Evolutionary conservation across 2,113 vertebrate genomes (phyloP).

Genomic region (Phyllostomus discolor): DNA sequence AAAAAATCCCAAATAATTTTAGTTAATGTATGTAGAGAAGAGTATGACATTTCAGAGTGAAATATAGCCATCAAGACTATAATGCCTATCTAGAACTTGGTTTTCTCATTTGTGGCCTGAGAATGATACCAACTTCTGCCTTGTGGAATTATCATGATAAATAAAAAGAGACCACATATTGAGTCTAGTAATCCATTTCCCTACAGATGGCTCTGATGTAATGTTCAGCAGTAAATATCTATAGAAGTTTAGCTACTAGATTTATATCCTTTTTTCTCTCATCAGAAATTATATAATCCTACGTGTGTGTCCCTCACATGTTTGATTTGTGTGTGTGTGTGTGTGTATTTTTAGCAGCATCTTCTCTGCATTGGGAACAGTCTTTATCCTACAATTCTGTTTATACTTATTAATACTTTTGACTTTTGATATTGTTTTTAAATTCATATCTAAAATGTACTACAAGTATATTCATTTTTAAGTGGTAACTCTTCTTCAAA

Average conservation of each 20-base stretch:
- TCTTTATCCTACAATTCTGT: background rate
- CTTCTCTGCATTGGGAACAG: background rate
- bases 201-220: background rate
- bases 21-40: background rate
- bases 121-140: background rate
- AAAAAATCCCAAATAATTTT: background rate
- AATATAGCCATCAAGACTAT: background rate
- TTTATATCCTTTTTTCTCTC: background rate
- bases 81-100: background rate
- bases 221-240: background rate
- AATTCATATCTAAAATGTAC: background rate
- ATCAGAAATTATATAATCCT: background rate
- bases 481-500: background rate
- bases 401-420: background rate
- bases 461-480: background rate
- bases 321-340: background rate
- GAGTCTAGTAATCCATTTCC: background rate
- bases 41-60: background rate
- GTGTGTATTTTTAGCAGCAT: background rate
- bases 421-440: background rate
- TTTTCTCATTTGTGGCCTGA: background rate
- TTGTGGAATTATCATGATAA: background rate
- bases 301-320: background rate
- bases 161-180: background rate
- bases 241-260: background rate